Evolutionary conservation across 2,113 vertebrate genomes (phyloP).

Genomic region (Poicephalus gulielmi): DNA sequence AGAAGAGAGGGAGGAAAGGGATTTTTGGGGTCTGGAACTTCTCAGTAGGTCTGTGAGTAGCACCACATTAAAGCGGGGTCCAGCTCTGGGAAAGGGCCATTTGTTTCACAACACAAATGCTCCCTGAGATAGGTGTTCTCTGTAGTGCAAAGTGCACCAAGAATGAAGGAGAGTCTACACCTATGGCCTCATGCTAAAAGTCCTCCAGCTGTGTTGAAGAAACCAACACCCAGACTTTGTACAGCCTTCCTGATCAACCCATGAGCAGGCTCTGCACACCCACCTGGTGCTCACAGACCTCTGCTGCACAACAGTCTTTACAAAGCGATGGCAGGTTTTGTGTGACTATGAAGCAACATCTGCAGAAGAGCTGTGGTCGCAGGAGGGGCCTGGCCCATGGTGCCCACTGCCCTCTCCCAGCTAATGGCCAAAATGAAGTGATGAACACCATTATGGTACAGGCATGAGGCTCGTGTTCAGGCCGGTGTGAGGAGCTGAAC

Average conservation of each 20-base stretch:
- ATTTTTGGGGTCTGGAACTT: background rate
- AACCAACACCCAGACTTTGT: background rate
- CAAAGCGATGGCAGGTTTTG: background rate
- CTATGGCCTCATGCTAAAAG: background rate
- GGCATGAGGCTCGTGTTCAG: accelerated
- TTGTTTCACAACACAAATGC: background rate
- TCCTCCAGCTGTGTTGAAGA: background rate
- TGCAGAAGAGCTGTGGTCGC: background rate
- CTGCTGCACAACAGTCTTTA: accelerated
- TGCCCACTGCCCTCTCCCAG: background rate
- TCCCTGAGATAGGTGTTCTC: background rate
- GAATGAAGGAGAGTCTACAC: background rate
- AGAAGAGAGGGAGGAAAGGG: background rate
- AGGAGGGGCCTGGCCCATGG: background rate
- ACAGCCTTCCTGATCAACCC: background rate
- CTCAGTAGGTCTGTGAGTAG: background rate
- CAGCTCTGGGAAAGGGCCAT: background rate
- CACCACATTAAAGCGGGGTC: background rate
- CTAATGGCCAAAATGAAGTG: accelerated
- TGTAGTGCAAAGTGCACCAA: too few relatives aligned
- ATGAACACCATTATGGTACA: accelerated
- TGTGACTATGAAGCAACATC: accelerated
- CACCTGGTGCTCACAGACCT: accelerated
- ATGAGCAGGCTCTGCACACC: background rate
- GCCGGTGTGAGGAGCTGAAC: accelerated